Evolutionary conservation across 2,797 vertebrate genomes (phyloP), one percentile per base, ranked within the genome.

Genomic region (Crax fasciolata): DNA sequence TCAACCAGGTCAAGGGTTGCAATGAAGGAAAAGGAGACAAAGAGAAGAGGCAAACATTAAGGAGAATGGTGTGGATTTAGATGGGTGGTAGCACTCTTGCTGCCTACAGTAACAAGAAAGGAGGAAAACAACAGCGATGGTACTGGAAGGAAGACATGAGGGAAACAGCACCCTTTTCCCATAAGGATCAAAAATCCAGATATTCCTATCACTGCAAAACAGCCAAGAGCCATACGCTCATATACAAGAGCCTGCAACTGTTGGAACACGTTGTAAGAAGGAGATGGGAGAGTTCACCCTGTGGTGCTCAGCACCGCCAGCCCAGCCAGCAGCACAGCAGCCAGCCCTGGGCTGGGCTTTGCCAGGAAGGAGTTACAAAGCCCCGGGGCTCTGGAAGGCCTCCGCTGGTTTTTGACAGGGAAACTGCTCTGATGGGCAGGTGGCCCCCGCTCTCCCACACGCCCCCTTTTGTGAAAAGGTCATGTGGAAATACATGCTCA

Each of bases 401-500:
- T 5, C 16, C 4, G 3, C 16, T 3, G 28, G 7, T 19, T 30
- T 30, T 13, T 11, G 24, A 16, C 13, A 5, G 19, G 11, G 25
- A 25, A 81, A 12, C 5, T 9, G 38, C 38, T 9, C 30, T 16
- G 11, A 7, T 5, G 11, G 5, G 35, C 32, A 4, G 19, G 6
- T 5, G 21, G 24, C 17, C 7, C 17, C 7, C 52, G 5, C 30
- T 27, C 30, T 38, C 54, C 48, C 23, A 30, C 10, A 3, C 13
- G 8, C 27, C 23, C 27, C 23, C 35, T 18, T 9, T 32, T 25
- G 49, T 59, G 11, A 11, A 2, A 39, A 11, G 14, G 9, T 18
- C 13, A 20, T 4, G 0, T 46, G 20, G 28, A 15, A 38, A 4
- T 1, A 5, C 4, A 8, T 2, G 19, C 10, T 10, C 57, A 19